Evolutionary conservation across 2,797 vertebrate genomes (phyloP).

Genomic region (Ataeniobius toweri): DNA sequence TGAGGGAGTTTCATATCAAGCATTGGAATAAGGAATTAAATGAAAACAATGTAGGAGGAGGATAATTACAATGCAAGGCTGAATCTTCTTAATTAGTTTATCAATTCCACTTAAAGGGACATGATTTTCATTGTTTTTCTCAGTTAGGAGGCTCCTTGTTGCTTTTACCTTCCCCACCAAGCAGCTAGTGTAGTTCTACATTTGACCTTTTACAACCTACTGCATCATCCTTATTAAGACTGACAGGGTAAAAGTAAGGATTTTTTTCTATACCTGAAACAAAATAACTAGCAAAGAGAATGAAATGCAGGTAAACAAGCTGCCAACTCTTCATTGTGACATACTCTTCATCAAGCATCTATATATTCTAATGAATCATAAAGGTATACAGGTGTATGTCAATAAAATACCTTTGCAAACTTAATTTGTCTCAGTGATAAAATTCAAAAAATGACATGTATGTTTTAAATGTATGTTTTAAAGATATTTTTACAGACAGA

Average conservation of each 20-base stretch:
- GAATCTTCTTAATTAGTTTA: slow-evolving; percentile 41
- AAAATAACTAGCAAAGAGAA: neutral
- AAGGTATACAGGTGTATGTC: neutral
- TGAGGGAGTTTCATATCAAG: slow-evolving; percentile 42
- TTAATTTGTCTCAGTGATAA: neutral
- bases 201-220: slow-evolving; percentile 18
- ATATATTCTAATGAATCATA: neutral
- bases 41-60: slow-evolving; percentile 34
- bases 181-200: neutral
- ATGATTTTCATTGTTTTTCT: slow-evolving; percentile 11
- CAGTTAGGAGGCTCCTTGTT: slow-evolving; percentile 18
- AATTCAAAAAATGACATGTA: neutral
- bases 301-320: neutral
- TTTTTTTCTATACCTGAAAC: neutral
- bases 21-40: slow-evolving; percentile 36
- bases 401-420: neutral
- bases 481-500: neutral
- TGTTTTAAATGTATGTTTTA: neutral
- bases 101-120: slow-evolving; percentile 37
- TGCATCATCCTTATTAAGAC: slow-evolving; percentile 25
- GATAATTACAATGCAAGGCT: slow-evolving; percentile 51
- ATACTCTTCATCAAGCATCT: neutral
- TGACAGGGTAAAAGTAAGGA: neutral
- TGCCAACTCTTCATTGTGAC: neutral
- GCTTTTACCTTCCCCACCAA: slow-evolving; percentile 24